Evolutionary conservation across 2,797 vertebrate genomes (phyloP).

Genomic region (Molothrus aeneus): DNA sequence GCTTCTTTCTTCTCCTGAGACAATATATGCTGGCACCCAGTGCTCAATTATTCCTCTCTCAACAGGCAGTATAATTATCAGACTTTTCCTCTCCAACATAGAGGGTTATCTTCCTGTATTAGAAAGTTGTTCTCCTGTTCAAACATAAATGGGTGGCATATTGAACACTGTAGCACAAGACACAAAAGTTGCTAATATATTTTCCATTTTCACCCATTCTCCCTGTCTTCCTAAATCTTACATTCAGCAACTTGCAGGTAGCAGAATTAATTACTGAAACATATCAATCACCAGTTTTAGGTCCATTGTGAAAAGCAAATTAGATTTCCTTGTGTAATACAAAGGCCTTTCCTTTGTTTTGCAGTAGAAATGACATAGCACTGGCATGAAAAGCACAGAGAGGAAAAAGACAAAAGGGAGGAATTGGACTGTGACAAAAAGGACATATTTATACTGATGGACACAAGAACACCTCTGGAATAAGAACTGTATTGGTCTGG

Average conservation of each 20-base stretch:
- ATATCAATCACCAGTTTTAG: slow-evolving; percentile 47
- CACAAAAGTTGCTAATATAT: not conserved
- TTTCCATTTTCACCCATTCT: slow-evolving; percentile 31
- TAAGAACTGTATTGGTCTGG: not conserved
- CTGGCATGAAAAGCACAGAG: not conserved
- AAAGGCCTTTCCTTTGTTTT: slow-evolving; percentile 47
- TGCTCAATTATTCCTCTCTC: not conserved
- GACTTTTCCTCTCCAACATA: not conserved
- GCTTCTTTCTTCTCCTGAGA: not conserved
- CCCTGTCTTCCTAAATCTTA: slow-evolving; percentile 21
- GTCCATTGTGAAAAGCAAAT: slow-evolving; percentile 56
- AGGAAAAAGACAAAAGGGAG: not conserved
- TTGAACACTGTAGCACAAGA: not conserved
- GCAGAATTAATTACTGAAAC: slow-evolving; percentile 62
- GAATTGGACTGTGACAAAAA: not conserved
- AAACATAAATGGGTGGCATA: not conserved
- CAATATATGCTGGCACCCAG: not conserved
- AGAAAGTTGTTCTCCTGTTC: slow-evolving; percentile 5
- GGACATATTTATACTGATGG: not conserved
- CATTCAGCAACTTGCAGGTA: slow-evolving; percentile 17
- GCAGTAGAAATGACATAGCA: slow-evolving; percentile 24
- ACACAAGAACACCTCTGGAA: not conserved
- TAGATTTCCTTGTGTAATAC: slow-evolving; percentile 33
- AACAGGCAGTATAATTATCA: not conserved
- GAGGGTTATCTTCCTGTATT: not conserved